A percentile compares a stretch with the other conserved stretches of the same genome.
These are phyloP conservation scores for Copsychus sechellarum DNA, from an alignment of 2,113 vertebrate species.

Conservation along the genomic window DNA sequence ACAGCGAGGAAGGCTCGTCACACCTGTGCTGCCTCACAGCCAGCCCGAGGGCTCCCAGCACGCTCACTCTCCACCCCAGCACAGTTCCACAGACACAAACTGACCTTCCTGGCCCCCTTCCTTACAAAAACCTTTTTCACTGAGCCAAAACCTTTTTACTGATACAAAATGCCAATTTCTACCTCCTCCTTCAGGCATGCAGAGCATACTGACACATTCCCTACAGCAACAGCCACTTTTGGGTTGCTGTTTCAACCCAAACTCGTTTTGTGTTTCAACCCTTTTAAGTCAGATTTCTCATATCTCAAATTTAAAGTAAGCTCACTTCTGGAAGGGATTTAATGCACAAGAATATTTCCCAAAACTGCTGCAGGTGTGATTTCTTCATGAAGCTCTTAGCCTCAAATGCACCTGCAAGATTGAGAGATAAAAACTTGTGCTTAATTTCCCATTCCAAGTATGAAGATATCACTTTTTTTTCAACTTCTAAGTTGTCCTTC, in stretches of 20 bases:
- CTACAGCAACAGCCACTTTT: not conserved
- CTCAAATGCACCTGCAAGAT: conserved; percentile 25
- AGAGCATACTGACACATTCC: not conserved
- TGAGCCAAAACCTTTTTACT: not conserved
- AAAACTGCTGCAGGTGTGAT: conserved; percentile 1
- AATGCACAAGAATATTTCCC: not conserved
- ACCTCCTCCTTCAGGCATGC: not conserved
- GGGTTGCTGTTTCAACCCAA: not conserved
- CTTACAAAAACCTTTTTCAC: not conserved
- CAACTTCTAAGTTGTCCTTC: not conserved
- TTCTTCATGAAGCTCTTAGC: not conserved
- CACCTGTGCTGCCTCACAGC: fast-evolving
- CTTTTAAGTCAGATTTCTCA: not conserved
- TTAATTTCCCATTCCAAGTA: not conserved
- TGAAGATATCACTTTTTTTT: not conserved
- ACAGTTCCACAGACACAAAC: fast-evolving
- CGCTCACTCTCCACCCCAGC: fast-evolving
- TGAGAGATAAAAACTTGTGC: not conserved
- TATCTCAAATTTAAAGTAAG: not conserved
- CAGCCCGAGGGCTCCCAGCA: fast-evolving
- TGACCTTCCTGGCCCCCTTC: not conserved
- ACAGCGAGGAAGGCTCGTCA: not conserved
- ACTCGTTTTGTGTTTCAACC: not conserved
- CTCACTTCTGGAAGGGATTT: conserved; percentile 30
- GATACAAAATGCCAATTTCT: not conserved